A percentile compares a stretch with the other conserved stretches of the same genome.
Conservation (phyloP, 2,113 vertebrate species). For the Ploceus nigricollis region DNA sequence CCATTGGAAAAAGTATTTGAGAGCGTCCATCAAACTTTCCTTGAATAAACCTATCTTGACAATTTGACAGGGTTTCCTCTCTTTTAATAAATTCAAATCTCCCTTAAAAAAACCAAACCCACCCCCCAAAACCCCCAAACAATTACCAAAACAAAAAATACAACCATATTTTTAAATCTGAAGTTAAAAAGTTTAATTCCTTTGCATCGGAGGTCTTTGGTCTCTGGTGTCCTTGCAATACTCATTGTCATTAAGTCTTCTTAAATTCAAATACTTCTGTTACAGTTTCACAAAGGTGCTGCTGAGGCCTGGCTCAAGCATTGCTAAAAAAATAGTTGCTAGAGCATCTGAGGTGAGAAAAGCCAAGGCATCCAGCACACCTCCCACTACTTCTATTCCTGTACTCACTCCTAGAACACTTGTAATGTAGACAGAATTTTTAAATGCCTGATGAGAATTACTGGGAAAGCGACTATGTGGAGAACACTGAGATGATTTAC, state of each 20-base stretch:
- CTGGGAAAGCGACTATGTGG: not conserved
- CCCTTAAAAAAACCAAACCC: not conserved
- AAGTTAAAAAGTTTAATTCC: not conserved
- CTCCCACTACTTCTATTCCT: not conserved
- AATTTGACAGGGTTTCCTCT: not conserved
- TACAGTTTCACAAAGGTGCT: not conserved
- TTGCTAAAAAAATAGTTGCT: not conserved
- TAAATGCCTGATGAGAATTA: not conserved
- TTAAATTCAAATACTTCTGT: not conserved
- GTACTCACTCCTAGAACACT: not conserved
- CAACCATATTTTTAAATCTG: not conserved
- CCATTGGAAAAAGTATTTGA: not conserved
- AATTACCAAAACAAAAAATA: not conserved
- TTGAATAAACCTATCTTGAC: not conserved
- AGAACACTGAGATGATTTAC: not conserved
- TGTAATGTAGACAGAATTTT: not conserved
- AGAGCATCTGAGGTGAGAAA: not conserved
- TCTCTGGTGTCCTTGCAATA: not conserved
- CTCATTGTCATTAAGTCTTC: not conserved
- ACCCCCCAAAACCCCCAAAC: fast-evolving
- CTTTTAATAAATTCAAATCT: not conserved
- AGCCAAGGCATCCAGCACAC: not conserved
- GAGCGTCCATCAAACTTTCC: not conserved
- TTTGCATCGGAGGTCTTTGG: not conserved
- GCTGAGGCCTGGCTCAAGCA: not conserved